Base-by-base conservation (phyloP, 2,888 invertebrate genomes). In the Bembecia ichneumoniformis region DNA sequence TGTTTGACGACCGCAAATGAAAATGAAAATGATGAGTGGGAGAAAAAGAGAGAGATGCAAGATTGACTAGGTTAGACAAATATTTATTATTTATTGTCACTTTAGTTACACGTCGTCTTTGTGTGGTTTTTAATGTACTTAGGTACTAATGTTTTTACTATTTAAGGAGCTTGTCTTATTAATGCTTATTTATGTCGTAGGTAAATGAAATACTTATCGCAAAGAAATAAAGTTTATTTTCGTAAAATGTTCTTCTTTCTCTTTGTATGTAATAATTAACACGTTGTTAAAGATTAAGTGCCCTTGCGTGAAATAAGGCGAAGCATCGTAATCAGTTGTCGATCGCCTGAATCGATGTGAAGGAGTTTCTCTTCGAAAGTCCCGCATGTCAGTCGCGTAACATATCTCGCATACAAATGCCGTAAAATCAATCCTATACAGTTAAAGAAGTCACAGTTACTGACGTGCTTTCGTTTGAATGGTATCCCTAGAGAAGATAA, bases 341-440 rank as follows among this genome's bases (percentile, higher is more conserved):
- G 20, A 46, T 11, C 28, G 46, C 28, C 46, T 46, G 43, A 43
- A 40, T 40, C 40, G 47, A 66, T 68, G 68, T 72, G 72, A 77
- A 73, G 74, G 78, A 82, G 80, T 87, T 87, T 88, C 87, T 74
- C 71, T 76, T 80, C 87, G 88, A 88, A 88, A 88, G 88, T 86
- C 77, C 81, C 78, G 77, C 76, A 76, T 77, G 71, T 64, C 71
- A 75, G 80, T 76, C 68, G 75, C 66, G 74, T 77, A 63, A 69
- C 76, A 72, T 69, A 74, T 68, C 79, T 74, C 78, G 87, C 83
- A 86, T 84, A 87, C 84, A 82, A 87, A 87, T 79, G 68, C 59
- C 63, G 62, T 20, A 56, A 59, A 60, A 58, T 59, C 64, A 60
- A 72, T 73, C 73, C 75, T 76, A 77, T 63, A 58, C 60, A 68